Evolutionary conservation across 2,888 invertebrate species (phyloP).

Genomic region (Campopleginae sp.): DNA sequence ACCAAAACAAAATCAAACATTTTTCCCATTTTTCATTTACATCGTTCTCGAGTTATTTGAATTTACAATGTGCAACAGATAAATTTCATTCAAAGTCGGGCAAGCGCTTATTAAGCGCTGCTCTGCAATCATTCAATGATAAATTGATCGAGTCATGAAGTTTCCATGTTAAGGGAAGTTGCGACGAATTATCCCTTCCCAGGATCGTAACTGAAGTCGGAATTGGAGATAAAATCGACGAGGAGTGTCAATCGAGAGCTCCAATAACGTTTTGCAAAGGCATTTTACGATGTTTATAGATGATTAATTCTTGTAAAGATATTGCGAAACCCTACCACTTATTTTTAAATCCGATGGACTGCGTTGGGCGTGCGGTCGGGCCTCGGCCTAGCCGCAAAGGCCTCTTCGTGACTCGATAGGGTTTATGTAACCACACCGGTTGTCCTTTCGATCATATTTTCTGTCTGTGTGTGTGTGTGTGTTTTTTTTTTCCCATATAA

Average conservation of each 20-base stretch:
- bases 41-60: too few species aligned
- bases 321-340: constrained; percentile 47
- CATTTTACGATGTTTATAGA: background rate
- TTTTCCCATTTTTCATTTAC: too few species aligned
- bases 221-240: background rate
- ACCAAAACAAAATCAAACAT: background rate
- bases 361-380: constrained; percentile 30
- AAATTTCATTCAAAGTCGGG: constrained; percentile 8
- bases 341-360: constrained; percentile 44
- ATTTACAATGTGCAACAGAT: too few species aligned
- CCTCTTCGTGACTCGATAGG: constrained; percentile 52
- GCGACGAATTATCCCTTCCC: background rate
- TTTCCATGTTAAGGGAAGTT: constrained; percentile 12
- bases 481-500: constrained; percentile 20
- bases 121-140: constrained; percentile 1
- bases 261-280: constrained; percentile 8
- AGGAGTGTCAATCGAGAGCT: constrained; percentile 30
- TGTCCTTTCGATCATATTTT: constrained; percentile 40
- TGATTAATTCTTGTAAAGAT: background rate
- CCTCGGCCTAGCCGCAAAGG: constrained; percentile 23
- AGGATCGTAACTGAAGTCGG: background rate
- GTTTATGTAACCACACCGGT: constrained; percentile 63
- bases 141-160: background rate
- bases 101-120: background rate
- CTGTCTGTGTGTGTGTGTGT: too few species aligned